Evolutionary conservation across 2,113 vertebrate genomes (phyloP).

Genomic region (Trogon surrucura): DNA sequence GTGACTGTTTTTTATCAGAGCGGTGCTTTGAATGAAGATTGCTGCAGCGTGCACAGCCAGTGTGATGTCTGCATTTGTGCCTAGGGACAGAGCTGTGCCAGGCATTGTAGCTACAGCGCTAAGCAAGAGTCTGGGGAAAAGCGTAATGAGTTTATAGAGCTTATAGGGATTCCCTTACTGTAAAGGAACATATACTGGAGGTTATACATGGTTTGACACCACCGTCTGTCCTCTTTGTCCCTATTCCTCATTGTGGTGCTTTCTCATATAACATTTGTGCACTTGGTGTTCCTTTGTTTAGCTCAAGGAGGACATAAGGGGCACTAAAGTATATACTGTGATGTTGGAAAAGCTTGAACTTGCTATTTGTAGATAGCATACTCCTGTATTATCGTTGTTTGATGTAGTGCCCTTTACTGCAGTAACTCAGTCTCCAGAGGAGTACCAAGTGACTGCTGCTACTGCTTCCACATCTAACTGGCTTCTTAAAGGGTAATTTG

Average conservation of each 20-base stretch:
- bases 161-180: background rate
- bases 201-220: background rate
- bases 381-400: background rate
- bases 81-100: background rate
- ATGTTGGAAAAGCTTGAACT: background rate
- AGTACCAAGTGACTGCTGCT: background rate
- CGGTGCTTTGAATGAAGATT: too few species aligned
- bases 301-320: background rate
- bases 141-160: background rate
- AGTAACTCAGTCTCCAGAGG: background rate
- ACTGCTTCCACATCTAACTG: background rate
- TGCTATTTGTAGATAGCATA: background rate
- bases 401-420: background rate
- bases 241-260: background rate
- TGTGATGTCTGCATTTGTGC: background rate
- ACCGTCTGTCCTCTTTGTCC: background rate
- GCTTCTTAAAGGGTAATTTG: background rate
- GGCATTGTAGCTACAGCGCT: background rate
- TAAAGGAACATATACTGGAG: background rate
- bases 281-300: background rate
- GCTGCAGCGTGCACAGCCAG: rapidly evolving
- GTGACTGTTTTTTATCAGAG: background rate
- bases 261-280: background rate
- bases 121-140: background rate
- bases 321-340: background rate